phyloP scores from a whole-genome alignment of 2,113 vertebrate genomes.

The Etheostoma spectabile region DNA sequence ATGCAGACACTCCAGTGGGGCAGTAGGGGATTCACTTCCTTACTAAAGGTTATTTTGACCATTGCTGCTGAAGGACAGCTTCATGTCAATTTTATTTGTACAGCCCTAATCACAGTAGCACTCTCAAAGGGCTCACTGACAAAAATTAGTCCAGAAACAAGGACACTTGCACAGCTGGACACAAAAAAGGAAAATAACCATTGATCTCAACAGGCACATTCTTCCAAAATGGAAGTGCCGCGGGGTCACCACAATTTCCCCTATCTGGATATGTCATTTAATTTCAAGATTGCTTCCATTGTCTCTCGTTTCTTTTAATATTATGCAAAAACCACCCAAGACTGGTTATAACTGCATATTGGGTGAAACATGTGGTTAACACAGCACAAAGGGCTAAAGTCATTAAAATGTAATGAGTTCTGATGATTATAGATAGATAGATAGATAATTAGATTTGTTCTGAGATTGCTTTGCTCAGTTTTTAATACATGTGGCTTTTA shows the following conservation, averaged over 20 bases:
- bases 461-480: constrained; percentile 21
- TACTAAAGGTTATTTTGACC: constrained; percentile 16
- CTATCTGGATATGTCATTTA: constrained; percentile 15
- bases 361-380: constrained; percentile 33
- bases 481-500: background rate
- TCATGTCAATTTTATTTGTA: constrained; percentile 22
- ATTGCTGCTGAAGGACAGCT: constrained; percentile 19
- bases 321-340: constrained; percentile 22
- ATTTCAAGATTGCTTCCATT: constrained; percentile 10
- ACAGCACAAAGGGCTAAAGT: constrained; percentile 21
- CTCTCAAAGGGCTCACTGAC: constrained; percentile 19
- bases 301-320: constrained; percentile 26
- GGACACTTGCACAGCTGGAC: background rate
- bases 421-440: constrained; percentile 41
- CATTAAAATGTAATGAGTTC: constrained; percentile 41
- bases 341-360: constrained; percentile 9
- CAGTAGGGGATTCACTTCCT: background rate
- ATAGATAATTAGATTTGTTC: constrained; percentile 26
- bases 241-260: background rate
- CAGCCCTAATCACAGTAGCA: constrained; percentile 24
- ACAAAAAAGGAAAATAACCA: background rate
- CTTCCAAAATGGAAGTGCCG: background rate
- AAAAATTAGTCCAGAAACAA: constrained; percentile 1
- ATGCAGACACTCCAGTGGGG: constrained; percentile 4
- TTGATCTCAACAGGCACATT: background rate